phyloP scores from a whole-genome alignment of 2,888 invertebrate species.

The Phaonia tiefii region DNA sequence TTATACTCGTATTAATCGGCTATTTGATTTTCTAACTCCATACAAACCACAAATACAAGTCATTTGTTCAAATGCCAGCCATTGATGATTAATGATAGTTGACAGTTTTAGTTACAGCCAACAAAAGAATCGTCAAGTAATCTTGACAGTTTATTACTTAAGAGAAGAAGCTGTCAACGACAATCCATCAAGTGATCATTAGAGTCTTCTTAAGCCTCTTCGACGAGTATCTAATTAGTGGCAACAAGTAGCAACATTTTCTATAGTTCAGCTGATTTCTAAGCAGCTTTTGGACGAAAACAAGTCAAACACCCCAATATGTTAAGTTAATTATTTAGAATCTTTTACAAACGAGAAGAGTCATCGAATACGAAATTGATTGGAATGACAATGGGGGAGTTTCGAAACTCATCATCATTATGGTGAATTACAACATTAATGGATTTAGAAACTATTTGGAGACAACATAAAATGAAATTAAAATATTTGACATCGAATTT shows the following conservation, averaged over 20 bases:
- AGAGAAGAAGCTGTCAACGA: slow-evolving; percentile 34
- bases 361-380: neutral
- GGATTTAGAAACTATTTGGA: slow-evolving; percentile 30
- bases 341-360: neutral
- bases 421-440: slow-evolving; percentile 47
- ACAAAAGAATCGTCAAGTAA: slow-evolving; percentile 21
- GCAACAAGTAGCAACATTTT: slow-evolving; percentile 5
- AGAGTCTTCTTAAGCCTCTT: neutral
- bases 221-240: slow-evolving; percentile 8
- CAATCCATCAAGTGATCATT: slow-evolving; percentile 6
- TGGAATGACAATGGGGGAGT: neutral
- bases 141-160: slow-evolving; percentile 23
- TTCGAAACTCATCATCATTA: no score
- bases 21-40: no score
- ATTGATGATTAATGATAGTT: slow-evolving; percentile 18
- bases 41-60: no score
- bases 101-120: slow-evolving; percentile 3
- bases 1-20: no score
- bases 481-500: no score
- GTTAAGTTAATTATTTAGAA: no score
- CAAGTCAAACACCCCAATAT: neutral
- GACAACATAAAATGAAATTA: no score
- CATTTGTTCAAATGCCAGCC: no score
- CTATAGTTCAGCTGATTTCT: neutral
- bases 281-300: neutral